Base-by-base conservation (phyloP, 2,797 vertebrate species). In the Rhinoraja longicauda region DNA sequence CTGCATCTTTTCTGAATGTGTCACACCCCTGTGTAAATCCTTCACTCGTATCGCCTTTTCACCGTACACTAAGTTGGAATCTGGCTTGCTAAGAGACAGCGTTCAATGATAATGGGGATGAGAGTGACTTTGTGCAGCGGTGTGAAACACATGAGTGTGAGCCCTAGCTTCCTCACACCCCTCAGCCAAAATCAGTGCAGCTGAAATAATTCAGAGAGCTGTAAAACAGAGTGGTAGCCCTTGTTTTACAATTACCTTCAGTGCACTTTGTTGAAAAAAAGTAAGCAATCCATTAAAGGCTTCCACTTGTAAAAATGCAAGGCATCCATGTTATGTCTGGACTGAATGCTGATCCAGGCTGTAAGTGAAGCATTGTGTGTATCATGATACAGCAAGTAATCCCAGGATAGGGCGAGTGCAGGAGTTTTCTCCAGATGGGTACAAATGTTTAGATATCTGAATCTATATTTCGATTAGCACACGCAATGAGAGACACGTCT, bases 251-350 rank as follows among this genome's bases (percentile, higher is more conserved):
- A 92, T 75, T 45, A 17, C 29, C 3, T 26, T 59, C 26, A 59
- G 81, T 59, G 26, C 26, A 62, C 13, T 86, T 86, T 86, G 10
- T 73, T 70, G 19, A 70, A 82, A 57, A 53, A 73, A 73, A 45
- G 70, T 29, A 82, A 39, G 79, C 24, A 53, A 82, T 72, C 21
- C 24, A 73, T 73, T 72, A 24, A 73, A 91, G 70, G 4, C 9
- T 24, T 26, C 12, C 70, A 53, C 53, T 70, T n/a, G 6, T 19
- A 36, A 36, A 45, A 92, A 75, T 57, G 21, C 39, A 53, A 13
- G 90, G 90, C 24, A 75, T 75, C 70, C 26, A 57, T 92, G 90
- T 92, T 92, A 45, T 92, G 90, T 92, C 90, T 72, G 70, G 90
- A 39, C 24, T 53, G 72, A 92, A 75, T n/a, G 64, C 32, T 75